Percentiles rank a stretch among this genome's conserved stretches.
These are phyloP conservation scores for Plutomurus gul DNA, from an alignment of 1,140 invertebrate species.

Conservation along the genomic window DNA sequence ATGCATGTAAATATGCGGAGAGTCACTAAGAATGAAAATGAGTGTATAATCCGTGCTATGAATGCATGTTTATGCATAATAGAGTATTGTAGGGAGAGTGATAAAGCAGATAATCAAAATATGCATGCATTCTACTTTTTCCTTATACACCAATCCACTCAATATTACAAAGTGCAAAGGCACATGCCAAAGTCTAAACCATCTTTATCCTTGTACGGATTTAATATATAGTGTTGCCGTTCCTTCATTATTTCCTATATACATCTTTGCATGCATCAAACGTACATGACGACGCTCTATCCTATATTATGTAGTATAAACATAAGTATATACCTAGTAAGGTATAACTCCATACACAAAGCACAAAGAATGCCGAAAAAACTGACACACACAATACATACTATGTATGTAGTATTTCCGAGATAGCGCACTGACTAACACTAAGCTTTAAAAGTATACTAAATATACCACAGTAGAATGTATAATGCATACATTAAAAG, in stretches of 20 bases:
- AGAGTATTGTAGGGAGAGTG: slow-evolving; percentile 28
- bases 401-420: too few species aligned
- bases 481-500: neutral
- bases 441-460: too few species aligned
- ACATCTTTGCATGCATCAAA: neutral
- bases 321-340: neutral
- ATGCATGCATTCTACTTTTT: slow-evolving; percentile 13
- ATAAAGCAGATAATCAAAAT: slow-evolving; percentile 37
- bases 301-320: neutral
- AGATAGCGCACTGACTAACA: too few species aligned
- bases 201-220: neutral
- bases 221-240: neutral
- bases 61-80: slow-evolving; percentile 34
- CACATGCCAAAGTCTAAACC: neutral
- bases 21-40: slow-evolving; percentile 4
- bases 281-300: neutral
- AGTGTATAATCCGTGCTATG: slow-evolving; percentile 5
- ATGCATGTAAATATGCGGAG: slow-evolving; percentile 11
- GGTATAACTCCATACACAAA: neutral
- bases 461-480: neutral
- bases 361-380: neutral
- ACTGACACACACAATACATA: too few species aligned
- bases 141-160: neutral
- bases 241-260: neutral
- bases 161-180: neutral